A percentile compares a stretch with the other conserved stretches of the same genome.
phyloP scores from a whole-genome alignment of 2,888 invertebrate genomes.

The Stictocephala bisonia region DNA sequence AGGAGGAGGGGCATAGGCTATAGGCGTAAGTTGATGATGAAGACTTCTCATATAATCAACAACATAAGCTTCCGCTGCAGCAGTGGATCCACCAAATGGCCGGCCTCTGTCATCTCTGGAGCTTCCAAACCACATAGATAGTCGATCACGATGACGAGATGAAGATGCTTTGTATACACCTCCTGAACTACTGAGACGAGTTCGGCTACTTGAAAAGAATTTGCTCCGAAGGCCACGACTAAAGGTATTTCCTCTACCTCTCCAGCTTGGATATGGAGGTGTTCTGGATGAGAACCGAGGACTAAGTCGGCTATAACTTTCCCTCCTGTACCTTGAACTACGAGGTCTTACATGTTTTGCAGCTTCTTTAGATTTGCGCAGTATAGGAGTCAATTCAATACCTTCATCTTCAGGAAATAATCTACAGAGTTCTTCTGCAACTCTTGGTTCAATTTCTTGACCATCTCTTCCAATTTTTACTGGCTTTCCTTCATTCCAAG shows the following conservation, averaged over 20 bases:
- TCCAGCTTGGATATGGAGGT: constrained; percentile 43
- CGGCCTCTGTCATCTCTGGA: constrained; percentile 66
- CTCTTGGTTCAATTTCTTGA: constrained; percentile 96
- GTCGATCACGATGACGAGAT: constrained; percentile 70
- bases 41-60: constrained; percentile 91
- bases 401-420: constrained; percentile 93
- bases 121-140: constrained; percentile 72
- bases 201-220: constrained; percentile 74
- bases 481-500: constrained; percentile 98
- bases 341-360: constrained; percentile 72
- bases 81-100: constrained; percentile 70
- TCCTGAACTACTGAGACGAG: constrained; percentile 69
- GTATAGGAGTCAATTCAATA: constrained; percentile 88
- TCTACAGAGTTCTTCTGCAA: constrained; percentile 93
- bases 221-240: constrained; percentile 63
- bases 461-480: constrained; percentile 99
- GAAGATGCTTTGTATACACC: constrained; percentile 71
- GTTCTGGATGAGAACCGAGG: constrained; percentile 41
- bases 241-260: constrained; percentile 47
- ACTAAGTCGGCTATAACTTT: constrained; percentile 42
- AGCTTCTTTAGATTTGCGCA: constrained; percentile 87
- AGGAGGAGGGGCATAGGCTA: constrained; percentile 81
- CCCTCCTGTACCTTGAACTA: constrained; percentile 61
- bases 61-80: constrained; percentile 84
- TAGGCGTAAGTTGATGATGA: constrained; percentile 86